These are phyloP conservation scores for Stomorhina lunata DNA, from an alignment of 2,888 invertebrate genomes.

Conservation along the genomic window DNA sequence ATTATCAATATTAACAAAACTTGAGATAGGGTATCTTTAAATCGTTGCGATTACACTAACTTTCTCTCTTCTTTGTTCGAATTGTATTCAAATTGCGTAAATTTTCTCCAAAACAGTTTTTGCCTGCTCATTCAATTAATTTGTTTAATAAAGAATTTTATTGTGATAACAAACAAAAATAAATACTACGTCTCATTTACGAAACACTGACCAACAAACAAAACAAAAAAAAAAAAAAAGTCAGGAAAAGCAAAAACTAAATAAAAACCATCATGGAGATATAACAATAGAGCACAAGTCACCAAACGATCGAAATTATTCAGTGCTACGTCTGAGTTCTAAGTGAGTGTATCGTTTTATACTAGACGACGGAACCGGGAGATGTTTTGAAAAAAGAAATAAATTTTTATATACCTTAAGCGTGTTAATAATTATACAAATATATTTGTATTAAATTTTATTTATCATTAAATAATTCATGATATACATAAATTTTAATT, in stretches of 20 bases:
- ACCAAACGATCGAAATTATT: no score
- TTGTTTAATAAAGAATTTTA: not conserved
- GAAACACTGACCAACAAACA: not conserved
- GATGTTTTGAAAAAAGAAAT: constrained; percentile 5
- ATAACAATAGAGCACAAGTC: constrained; percentile 38
- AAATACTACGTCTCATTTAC: constrained; percentile 52
- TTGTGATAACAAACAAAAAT: constrained; percentile 18
- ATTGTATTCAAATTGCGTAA: no score
- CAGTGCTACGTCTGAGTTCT: constrained; percentile 51
- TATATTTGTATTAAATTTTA: not conserved
- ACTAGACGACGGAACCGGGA: constrained; percentile 11
- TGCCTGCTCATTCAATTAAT: not conserved
- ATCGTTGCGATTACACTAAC: not conserved
- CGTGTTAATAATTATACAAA: constrained; percentile 28
- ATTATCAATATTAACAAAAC: no score
- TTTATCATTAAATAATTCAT: not conserved
- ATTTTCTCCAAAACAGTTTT: not conserved
- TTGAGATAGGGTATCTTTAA: not conserved
- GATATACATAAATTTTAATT: not conserved
- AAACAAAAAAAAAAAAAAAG: constrained; percentile 1
- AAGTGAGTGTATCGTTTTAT: constrained; percentile 28
- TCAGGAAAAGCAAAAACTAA: constrained; percentile 1
- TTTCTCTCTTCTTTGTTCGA: constrained; percentile 8
- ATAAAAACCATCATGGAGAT: constrained; percentile 53
- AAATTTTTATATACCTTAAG: constrained; percentile 31